Base-by-base conservation (phyloP, 2,888 invertebrate species). In the Ypsolopha scabrella region DNA sequence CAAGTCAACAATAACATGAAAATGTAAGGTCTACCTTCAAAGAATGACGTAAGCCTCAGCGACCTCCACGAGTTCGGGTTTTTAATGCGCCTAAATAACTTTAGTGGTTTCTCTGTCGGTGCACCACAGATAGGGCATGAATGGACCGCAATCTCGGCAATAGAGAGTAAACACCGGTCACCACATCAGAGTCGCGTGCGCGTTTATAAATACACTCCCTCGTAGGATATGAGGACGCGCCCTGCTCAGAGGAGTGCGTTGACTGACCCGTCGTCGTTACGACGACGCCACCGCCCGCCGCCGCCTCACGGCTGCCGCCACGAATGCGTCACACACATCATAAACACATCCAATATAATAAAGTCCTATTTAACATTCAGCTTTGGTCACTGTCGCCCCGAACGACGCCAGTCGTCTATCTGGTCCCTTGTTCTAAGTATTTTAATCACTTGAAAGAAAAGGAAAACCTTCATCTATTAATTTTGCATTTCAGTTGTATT, bases 291-390 rank as follows among this genome's bases (percentile, higher is more conserved):
- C 13, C 43, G 44, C 43, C 24, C 24, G 24, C 53, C 55, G 57
- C 49, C 55, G 55, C 56, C 52, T 48, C 46, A 47, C 58, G 58
- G 67, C 66, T 66, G 64, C 71, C 67, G 64, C 71, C 52, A 61
- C 67, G 64, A 70, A 68, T 78, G 81, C 80, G 80, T 80, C 82
- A 80, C 70, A 64, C 69, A 68, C 65, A 71, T 68, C 67, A 72
- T 67, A 77, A 70, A 72, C 72, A 64, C 59, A 62, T 59, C 61
- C 53, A 65, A 68, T 39, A 39, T 49, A 49, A 72, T 69, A 61
- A 67, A 68, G 61, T 63, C 59, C 71, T 68, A 68, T 70, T 80
- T 79, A 72, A 60, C 67, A 80, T 78, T 68, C 77, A 66, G 64
- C 66, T 63, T 65, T 62, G 58, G 51, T 37, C 38, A 39, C 64